Conservation (phyloP, 2,888 invertebrate species). For the Idaea dimidiata region DNA sequence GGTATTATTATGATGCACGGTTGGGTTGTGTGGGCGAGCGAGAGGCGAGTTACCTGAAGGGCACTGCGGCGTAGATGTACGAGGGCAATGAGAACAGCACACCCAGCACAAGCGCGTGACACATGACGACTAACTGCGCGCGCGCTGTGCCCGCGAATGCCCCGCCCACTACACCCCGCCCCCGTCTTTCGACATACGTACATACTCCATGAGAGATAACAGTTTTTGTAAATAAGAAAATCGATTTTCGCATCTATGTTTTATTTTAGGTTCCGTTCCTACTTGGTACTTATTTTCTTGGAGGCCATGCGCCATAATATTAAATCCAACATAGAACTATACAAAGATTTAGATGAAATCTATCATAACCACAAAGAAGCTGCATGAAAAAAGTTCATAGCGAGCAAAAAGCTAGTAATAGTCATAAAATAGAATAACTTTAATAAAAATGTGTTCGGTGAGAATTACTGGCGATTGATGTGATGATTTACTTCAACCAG, state of each 20-base stretch:
- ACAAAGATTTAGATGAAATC: no score
- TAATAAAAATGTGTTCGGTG: no score
- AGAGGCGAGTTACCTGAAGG: constrained; percentile 66
- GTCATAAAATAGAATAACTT: no score
- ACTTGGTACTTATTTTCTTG: no score
- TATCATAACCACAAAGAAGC: no score
- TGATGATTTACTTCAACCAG: no score
- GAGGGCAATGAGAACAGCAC: constrained; percentile 71
- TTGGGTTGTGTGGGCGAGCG: constrained; percentile 11
- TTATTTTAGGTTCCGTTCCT: no score
- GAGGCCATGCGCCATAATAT: no score
- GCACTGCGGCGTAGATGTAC: constrained; percentile 68
- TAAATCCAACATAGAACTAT: no score
- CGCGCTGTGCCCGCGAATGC: constrained; percentile 31
- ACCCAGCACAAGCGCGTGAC: constrained; percentile 71
- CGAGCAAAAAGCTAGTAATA: no score
- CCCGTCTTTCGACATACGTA: neutral
- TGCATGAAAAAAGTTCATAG: no score
- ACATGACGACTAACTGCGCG: constrained; percentile 50
- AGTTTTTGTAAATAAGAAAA: neutral
- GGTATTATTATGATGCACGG: constrained; percentile 3
- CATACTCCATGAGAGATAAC: neutral
- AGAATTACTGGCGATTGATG: no score
- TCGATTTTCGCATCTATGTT: neutral
- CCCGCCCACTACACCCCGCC: constrained; percentile 29